Conservation (phyloP, 2,888 invertebrate genomes). For the Melangyna quadrimaculata region DNA sequence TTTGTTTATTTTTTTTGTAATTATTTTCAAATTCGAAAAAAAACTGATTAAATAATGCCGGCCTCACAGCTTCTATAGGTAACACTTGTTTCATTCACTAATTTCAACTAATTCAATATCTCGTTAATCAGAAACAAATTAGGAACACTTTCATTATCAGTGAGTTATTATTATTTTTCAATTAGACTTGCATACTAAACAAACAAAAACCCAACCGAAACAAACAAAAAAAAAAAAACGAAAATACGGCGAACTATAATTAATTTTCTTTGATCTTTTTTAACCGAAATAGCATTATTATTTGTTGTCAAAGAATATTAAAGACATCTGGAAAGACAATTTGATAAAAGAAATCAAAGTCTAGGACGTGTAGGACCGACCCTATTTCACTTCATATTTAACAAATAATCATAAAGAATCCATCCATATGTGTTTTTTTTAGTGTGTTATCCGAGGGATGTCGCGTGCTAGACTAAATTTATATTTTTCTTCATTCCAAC, state of each 20-base stretch:
- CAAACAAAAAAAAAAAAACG: background rate
- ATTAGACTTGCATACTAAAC: background rate
- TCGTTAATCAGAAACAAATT: slow-evolving; percentile 8
- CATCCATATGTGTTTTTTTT: background rate
- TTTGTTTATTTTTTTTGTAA: background rate
- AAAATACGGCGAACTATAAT: background rate
- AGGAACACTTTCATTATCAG: slow-evolving; percentile 19
- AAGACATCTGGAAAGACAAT: background rate
- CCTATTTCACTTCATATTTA: background rate
- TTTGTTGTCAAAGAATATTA: background rate
- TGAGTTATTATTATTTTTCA: background rate
- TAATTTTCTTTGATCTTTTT: background rate
- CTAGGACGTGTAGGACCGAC: background rate
- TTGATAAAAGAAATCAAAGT: background rate
- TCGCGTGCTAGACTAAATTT: slow-evolving; percentile 75
- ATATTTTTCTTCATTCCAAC: slow-evolving; percentile 28
- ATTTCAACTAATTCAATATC: slow-evolving; percentile 4
- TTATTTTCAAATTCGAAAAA: background rate
- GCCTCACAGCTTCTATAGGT: background rate
- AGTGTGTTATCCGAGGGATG: slow-evolving; percentile 73
- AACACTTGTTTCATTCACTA: slow-evolving; percentile 20
- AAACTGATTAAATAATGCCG: background rate
- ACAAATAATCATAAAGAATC: background rate
- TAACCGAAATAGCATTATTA: background rate
- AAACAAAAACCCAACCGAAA: background rate